Evolutionary conservation across 2,113 vertebrate genomes (phyloP).

Genomic region (Pteruthius melanotis): DNA sequence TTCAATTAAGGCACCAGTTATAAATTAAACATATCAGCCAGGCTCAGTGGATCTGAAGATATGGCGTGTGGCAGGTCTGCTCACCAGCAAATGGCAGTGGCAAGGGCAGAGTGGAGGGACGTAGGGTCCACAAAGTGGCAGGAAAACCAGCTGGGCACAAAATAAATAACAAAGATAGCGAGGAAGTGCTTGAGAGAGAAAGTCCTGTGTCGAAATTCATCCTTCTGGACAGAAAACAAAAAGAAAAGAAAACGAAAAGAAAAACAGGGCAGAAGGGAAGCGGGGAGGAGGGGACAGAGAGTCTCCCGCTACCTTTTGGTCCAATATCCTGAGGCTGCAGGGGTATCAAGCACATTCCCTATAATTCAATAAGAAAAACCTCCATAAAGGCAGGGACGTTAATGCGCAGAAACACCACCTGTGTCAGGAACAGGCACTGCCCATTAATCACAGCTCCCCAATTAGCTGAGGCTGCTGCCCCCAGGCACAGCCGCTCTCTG

Average conservation of each 20-base stretch:
- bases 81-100: not conserved
- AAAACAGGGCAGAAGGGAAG: not conserved
- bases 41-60: not conserved
- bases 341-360: constrained; percentile 45
- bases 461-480: constrained; percentile 76
- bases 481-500: not conserved
- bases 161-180: not conserved
- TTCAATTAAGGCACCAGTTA: constrained; percentile 13
- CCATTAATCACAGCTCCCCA: constrained; percentile 87
- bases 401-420: constrained; percentile 74
- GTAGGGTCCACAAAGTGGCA: not conserved
- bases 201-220: not conserved
- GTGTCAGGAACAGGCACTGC: constrained; percentile 76
- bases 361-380: constrained; percentile 80
- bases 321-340: constrained; percentile 34
- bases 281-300: not conserved
- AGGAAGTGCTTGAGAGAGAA: not conserved
- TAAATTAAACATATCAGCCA: not conserved
- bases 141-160: not conserved
- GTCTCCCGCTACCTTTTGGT: not conserved
- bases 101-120: not conserved
- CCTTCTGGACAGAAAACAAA: not conserved
- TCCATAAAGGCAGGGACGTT: constrained; percentile 74
- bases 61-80: not conserved
- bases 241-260: not conserved